Base-by-base conservation (phyloP, 2,888 invertebrate genomes). In the Microdon myrmicae region DNA sequence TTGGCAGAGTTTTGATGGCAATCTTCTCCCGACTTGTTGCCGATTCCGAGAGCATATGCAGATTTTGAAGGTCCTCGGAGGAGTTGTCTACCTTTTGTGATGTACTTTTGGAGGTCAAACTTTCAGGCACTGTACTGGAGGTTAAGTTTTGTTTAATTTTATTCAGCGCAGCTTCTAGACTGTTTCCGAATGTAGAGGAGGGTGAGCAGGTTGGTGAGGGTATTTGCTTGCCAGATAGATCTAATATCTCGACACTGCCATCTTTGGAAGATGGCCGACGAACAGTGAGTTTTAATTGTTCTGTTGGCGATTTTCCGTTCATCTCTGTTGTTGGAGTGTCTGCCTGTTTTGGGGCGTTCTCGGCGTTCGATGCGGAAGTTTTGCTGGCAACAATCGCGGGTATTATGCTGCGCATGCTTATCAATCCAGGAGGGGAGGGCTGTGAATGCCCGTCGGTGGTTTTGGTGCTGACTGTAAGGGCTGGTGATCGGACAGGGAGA, bases 181-280 rank as follows among this genome's bases (percentile, higher is more conserved):
- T 75, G 48, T 71, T 74, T 45, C 71, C 71, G 31, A 68, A 34
- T 37, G 49, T 35, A 23, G 55, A 31, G 17, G 71, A 59, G 9
- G 68, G 64, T 26, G 70, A 61, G 3, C 71, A 68, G 31, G 31
- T 58, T 19, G 56, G 41, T 47, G 71, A 72, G n/a, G 74, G 68
- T 3, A 74, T 73, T 2, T 80, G 77, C 55, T 76, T 77, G 3
- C 79, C 78, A 1, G 85, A 84, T 34, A 85, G 72, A 73, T 84
- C 85, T 45, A 85, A 74, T 12, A 84, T 83, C 17, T 82, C 84
- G 28, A 81, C 79, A 58, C 79, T 81, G 67, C 83, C 83, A 64
- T 77, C 77, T 48, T 75, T 72, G 4, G 69, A 70, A 9, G 70
- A 68, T 12, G 74, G 73, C 22, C 77, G 67, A 69, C 82, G 81